Percentiles rank a stretch among this genome's conserved stretches.
These are phyloP conservation scores for Polymixis lichenea DNA, from an alignment of 2,888 invertebrate genomes.

Conservation along the genomic window DNA sequence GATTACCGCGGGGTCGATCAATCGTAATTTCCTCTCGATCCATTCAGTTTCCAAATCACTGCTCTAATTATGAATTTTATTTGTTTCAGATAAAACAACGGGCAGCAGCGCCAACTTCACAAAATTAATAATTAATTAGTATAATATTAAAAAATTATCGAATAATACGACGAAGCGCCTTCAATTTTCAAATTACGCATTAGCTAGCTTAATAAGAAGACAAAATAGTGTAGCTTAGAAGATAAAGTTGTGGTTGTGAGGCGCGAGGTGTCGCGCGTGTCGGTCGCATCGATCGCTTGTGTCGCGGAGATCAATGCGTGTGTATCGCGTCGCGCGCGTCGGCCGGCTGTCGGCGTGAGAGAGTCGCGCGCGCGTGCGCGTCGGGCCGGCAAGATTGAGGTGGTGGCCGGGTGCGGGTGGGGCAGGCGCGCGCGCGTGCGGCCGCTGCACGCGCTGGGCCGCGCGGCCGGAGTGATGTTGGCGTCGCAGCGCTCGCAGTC, in stretches of 20 bases:
- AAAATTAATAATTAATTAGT: slow-evolving; percentile 72
- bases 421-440: slow-evolving; percentile 90
- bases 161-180: slow-evolving; percentile 86
- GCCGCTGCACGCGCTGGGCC: slow-evolving; percentile 86
- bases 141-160: slow-evolving; percentile 71
- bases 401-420: slow-evolving; percentile 89
- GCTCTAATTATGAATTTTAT: slow-evolving; percentile 76
- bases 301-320: slow-evolving; percentile 68
- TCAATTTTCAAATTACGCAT: slow-evolving; percentile 82
- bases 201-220: slow-evolving; percentile 76
- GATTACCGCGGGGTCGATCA: slow-evolving; percentile 74
- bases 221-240: slow-evolving; percentile 71
- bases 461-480: slow-evolving; percentile 87
- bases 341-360: slow-evolving; percentile 66
- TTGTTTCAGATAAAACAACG: slow-evolving; percentile 85
- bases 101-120: slow-evolving; percentile 75
- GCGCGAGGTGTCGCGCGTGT: slow-evolving; percentile 59
- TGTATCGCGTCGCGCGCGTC: slow-evolving; percentile 57
- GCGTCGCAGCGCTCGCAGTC: slow-evolving; percentile 90
- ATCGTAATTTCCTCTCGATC: slow-evolving; percentile 74
- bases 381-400: slow-evolving; percentile 87
- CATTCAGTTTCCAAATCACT: slow-evolving; percentile 62
- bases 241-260: slow-evolving; percentile 72
- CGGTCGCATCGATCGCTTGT: slow-evolving; percentile 44
- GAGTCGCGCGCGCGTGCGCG: slow-evolving; percentile 70